These are phyloP conservation scores for Eulemur rubriventer DNA, from an alignment of 2,797 vertebrate species.

Conservation along the genomic window DNA sequence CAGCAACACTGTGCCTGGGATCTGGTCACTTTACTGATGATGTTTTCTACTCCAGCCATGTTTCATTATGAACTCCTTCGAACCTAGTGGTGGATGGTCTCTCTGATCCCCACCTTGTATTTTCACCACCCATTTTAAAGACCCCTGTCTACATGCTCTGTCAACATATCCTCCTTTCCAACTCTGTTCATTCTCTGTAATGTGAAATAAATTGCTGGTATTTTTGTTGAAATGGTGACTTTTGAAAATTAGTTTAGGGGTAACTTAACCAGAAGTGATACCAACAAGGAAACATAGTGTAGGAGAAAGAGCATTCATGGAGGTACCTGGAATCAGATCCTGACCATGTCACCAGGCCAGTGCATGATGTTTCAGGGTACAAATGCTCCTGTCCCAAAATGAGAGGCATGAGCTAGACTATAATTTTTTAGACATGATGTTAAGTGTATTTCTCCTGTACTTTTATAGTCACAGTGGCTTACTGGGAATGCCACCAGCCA, in stretches of 20 bases:
- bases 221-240: background rate
- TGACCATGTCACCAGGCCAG: background rate
- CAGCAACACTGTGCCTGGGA: background rate
- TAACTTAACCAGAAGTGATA: background rate
- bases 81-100: background rate
- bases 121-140: background rate
- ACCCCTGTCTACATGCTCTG: background rate
- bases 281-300: background rate
- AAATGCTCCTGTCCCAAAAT: background rate
- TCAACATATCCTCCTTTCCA: background rate
- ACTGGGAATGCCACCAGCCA: background rate
- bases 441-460: background rate
- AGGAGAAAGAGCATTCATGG: background rate
- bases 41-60: background rate
- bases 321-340: background rate
- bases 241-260: conserved; percentile 37
- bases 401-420: background rate
- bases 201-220: background rate
- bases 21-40: background rate
- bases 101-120: background rate
- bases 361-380: background rate
- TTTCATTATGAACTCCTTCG: background rate
- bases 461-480: background rate
- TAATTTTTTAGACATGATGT: background rate
- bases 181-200: background rate